Evolutionary conservation across 2,888 invertebrate species (phyloP), one percentile per base, ranked within the genome.

Genomic region (Agonopterix subpropinquella): DNA sequence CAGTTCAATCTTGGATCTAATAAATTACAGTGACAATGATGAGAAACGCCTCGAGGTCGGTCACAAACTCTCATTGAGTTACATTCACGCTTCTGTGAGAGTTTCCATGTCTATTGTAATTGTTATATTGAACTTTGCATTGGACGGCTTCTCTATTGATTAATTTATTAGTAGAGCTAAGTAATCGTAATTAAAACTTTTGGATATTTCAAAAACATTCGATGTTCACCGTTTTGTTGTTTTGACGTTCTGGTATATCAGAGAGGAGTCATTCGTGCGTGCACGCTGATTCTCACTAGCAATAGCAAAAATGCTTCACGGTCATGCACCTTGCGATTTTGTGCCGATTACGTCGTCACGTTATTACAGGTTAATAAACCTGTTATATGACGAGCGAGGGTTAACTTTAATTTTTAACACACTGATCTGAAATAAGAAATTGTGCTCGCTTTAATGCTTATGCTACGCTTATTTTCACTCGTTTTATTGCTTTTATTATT

Each of bases 301-400:
- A 39, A 45, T 62, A 62, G 67, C 67, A 65, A 67, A 65, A 71
- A 72, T 68, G 64, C 62, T 74, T 76, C 73, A 77, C 79, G 80
- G 81, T 81, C 80, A 78, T 74, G 75, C 75, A 77, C 78, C 74
- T 73, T 67, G 68, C 74, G 70, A 80, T 77, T 75, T 69, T 63
- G 58, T 55, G 65, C 67, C 71, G 73, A 76, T 77, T 76, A 73
- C 73, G 62, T 70, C 68, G 78, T 79, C 79, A 81, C 78, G 80
- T 71, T 64, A 67, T 64, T 68, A 61, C 74, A 72, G 80, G 80
- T 80, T 77, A 77, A 79, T 77, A 80, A 80, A 80, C 80, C 70
- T 76, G 71, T 68, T 71, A 73, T 65, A 64, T 68, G 62, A 67
- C 68, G 62, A 70, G 13, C 68, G 62, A 70, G 13, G 28, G 28